phyloP scores from a whole-genome alignment of 2,888 invertebrate genomes.

The Nemotelus nigrinus region DNA sequence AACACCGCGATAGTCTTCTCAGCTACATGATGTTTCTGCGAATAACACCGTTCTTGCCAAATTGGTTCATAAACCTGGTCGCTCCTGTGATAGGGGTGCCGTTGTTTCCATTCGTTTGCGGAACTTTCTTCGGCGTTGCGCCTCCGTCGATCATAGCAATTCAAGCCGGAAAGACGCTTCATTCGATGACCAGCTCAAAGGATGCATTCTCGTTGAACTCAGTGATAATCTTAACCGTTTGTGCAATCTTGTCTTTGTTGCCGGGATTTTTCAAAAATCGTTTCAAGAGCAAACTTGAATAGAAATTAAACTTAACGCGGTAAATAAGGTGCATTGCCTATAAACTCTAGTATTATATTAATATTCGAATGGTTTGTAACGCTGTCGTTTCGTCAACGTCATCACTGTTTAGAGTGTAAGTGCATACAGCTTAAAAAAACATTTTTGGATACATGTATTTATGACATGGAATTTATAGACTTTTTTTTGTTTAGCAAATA shows the following conservation, averaged over 20 bases:
- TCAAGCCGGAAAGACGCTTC: slow-evolving; percentile 95
- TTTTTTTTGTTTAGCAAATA: slow-evolving; percentile 27
- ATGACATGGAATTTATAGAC: slow-evolving; percentile 8
- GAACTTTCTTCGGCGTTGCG: slow-evolving; percentile 96
- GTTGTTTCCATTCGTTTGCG: slow-evolving; percentile 88
- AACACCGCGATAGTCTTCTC: slow-evolving; percentile 88
- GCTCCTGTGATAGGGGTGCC: slow-evolving; percentile 98
- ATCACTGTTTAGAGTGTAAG: slow-evolving; percentile 18
- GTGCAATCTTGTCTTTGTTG: slow-evolving; percentile 84
- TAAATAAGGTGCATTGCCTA: not conserved
- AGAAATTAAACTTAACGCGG: slow-evolving; percentile 54
- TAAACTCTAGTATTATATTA: slow-evolving; percentile 28
- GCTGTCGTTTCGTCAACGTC: slow-evolving; percentile 27
- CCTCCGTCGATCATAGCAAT: slow-evolving; percentile 98
- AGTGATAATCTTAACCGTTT: slow-evolving; percentile 77
- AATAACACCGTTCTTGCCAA: slow-evolving; percentile 96
- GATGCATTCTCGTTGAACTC: slow-evolving; percentile 91
- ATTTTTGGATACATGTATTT: slow-evolving; percentile 22
- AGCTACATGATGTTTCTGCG: slow-evolving; percentile 97
- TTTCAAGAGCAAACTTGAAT: slow-evolving; percentile 81
- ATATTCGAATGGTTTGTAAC: slow-evolving; percentile 21
- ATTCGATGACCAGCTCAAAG: slow-evolving; percentile 88
- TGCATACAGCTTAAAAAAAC: not conserved
- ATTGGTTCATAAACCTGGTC: slow-evolving; percentile 98
- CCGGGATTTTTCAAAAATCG: slow-evolving; percentile 88